Percentiles rank a stretch among this genome's conserved stretches.
These are phyloP conservation scores for Trilocha varians DNA, from an alignment of 2,888 invertebrate genomes.

Conservation along the genomic window DNA sequence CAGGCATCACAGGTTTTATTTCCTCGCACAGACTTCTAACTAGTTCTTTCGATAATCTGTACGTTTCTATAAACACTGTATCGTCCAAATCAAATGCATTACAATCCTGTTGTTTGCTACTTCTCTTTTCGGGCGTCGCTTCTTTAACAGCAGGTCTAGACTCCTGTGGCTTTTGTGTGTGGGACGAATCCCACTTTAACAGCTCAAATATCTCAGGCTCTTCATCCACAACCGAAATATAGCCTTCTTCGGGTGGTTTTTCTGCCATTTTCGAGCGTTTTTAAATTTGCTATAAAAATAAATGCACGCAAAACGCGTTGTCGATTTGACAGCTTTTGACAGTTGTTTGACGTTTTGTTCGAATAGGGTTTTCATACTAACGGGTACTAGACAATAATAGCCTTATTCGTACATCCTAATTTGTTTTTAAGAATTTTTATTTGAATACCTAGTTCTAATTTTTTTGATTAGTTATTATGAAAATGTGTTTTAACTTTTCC, in stretches of 20 bases:
- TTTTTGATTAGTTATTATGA: too few relatives aligned
- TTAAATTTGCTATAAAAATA: constrained; percentile 38
- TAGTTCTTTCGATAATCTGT: constrained; percentile 52
- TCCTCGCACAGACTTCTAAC: constrained; percentile 51
- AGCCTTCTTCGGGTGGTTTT: constrained; percentile 60
- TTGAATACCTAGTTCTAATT: too few relatives aligned
- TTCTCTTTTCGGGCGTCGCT: constrained; percentile 50
- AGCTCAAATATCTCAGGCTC: constrained; percentile 62
- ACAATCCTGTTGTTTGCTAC: constrained; percentile 38
- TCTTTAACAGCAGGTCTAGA: constrained; percentile 44
- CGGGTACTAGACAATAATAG: too few relatives aligned
- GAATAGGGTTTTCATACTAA: too few relatives aligned
- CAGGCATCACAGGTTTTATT: constrained; percentile 56
- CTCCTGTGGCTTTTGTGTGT: constrained; percentile 41
- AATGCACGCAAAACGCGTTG: constrained; percentile 32
- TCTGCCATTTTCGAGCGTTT: constrained; percentile 45
- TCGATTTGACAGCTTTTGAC: constrained; percentile 26
- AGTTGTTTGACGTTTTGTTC: constrained; percentile 12
- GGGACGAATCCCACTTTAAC: constrained; percentile 60
- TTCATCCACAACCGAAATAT: constrained; percentile 63
- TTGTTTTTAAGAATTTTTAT: too few relatives aligned
- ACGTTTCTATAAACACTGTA: constrained; percentile 48
- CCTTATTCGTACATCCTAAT: too few relatives aligned
- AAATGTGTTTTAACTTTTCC: too few relatives aligned
- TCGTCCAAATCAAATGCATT: constrained; percentile 58